These are phyloP conservation scores for Lagopus leucura DNA, from an alignment of 2,113 vertebrate genomes.

Conservation along the genomic window DNA sequence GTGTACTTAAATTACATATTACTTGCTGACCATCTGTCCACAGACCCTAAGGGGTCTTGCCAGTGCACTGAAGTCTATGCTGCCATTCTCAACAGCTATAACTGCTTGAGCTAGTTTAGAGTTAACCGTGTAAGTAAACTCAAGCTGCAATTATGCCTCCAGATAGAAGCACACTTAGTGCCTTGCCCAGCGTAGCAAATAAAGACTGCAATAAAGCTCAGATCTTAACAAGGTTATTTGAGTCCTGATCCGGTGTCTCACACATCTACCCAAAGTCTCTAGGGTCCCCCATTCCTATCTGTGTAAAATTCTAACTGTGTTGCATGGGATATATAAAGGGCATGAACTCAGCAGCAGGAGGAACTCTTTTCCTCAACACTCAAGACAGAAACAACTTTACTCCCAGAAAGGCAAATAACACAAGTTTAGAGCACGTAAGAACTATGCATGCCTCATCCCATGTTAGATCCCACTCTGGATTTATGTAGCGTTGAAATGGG, in stretches of 20 bases:
- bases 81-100: background rate
- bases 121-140: background rate
- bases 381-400: background rate
- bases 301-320: background rate
- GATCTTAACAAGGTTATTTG: background rate
- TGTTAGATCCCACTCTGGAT: background rate
- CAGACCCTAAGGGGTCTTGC: background rate
- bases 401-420: background rate
- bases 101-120: background rate
- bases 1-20: background rate
- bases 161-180: background rate
- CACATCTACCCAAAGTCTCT: background rate
- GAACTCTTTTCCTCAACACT: background rate
- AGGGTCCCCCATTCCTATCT: background rate
- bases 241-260: fast-evolving
- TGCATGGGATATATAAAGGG: fast-evolving
- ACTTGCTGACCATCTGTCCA: background rate
- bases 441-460: background rate
- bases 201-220: background rate
- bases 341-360: background rate
- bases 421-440: fast-evolving
- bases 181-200: background rate
- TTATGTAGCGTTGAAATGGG: background rate
- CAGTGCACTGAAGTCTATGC: background rate
- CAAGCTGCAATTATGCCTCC: slow-evolving; percentile 21